These are phyloP conservation scores for Dreissena rostriformis DNA, from an alignment of 1,140 invertebrate genomes.

Conservation along the genomic window DNA sequence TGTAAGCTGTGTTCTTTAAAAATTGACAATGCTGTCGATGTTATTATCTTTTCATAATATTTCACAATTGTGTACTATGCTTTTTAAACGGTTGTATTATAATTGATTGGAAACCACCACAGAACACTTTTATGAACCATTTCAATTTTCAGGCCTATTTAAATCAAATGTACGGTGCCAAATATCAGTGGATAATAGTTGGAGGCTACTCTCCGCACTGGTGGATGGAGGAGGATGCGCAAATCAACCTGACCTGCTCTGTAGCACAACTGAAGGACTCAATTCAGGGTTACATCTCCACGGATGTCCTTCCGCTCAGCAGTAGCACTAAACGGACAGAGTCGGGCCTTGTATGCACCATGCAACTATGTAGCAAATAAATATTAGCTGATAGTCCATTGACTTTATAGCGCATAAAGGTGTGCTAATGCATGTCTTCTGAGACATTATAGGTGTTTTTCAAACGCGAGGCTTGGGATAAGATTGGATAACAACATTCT, in stretches of 20 bases:
- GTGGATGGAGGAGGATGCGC: slow-evolving; percentile 84
- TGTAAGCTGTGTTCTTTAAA: no score
- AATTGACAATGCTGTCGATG: no score
- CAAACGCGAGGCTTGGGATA: no score
- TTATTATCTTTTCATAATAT: no score
- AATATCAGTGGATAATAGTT: slow-evolving; percentile 98
- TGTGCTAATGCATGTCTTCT: no score
- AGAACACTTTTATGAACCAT: not conserved
- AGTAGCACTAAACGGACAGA: slow-evolving; percentile 91
- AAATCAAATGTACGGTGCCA: slow-evolving; percentile 89
- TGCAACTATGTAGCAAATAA: not conserved
- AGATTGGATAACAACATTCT: no score
- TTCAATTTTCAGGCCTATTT: slow-evolving; percentile 83
- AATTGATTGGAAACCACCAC: no score
- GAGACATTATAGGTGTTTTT: no score
- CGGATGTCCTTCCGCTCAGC: slow-evolving; percentile 90
- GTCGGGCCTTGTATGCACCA: slow-evolving; percentile 92
- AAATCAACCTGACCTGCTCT: slow-evolving; percentile 86
- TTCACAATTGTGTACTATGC: no score
- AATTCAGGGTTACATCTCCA: slow-evolving; percentile 94
- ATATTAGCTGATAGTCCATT: no score
- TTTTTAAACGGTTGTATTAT: no score
- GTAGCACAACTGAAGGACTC: slow-evolving; percentile 89
- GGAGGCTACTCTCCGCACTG: slow-evolving; percentile 92
- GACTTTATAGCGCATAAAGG: no score